Conservation (phyloP, 1,140 invertebrate species). For the Drosophila navojoa region DNA sequence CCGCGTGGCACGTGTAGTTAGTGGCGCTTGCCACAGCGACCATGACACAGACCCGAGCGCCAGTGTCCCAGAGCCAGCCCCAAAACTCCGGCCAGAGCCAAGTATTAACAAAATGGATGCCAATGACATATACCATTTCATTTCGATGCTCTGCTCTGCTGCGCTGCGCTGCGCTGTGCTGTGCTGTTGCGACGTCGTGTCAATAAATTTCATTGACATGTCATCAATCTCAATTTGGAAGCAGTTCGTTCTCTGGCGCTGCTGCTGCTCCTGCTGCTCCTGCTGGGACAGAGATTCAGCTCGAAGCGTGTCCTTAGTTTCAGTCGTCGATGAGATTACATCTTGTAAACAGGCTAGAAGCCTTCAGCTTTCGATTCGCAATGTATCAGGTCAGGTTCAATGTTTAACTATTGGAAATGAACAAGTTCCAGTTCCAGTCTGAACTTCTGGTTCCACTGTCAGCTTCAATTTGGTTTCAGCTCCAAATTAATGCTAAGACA, state of each 20-base stretch:
- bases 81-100: too few species aligned
- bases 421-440: too few species aligned
- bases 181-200: slow-evolving; percentile 24
- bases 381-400: neutral
- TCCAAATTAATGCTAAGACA: too few species aligned
- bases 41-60: neutral
- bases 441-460: too few species aligned
- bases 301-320: slow-evolving; percentile 2
- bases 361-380: neutral
- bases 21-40: neutral
- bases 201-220: slow-evolving; percentile 75
- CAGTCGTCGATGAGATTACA: neutral
- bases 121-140: slow-evolving; percentile 2
- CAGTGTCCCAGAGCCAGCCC: neutral
- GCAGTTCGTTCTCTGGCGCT: neutral
- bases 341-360: neutral
- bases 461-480: too few species aligned
- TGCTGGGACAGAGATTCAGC: neutral
- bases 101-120: neutral
- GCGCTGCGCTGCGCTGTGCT: neutral
- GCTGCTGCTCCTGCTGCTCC: neutral
- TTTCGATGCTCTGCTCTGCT: neutral
- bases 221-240: slow-evolving; percentile 67
- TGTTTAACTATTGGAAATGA: too few species aligned
- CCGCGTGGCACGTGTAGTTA: slow-evolving; percentile 20